A percentile compares a stretch with the other conserved stretches of the same genome.
These are phyloP conservation scores for Lemur catta DNA, from an alignment of 2,797 vertebrate genomes.

Conservation along the genomic window DNA sequence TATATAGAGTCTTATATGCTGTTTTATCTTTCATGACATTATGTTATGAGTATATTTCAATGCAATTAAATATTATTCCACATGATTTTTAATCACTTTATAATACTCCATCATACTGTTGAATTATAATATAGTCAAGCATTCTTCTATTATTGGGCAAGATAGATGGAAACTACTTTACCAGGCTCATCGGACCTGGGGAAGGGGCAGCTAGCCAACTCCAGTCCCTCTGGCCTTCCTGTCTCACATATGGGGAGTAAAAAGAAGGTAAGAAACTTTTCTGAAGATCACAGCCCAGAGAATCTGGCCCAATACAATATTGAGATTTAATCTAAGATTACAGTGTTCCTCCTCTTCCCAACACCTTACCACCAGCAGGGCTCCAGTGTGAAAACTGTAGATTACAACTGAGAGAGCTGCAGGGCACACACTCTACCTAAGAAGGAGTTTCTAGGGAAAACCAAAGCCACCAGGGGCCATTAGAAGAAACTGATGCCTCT, in stretches of 20 bases:
- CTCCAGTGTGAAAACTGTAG: background rate
- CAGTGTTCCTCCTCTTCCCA: background rate
- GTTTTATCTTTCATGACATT: background rate
- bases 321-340: background rate
- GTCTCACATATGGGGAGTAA: background rate
- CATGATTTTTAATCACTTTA: background rate
- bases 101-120: background rate
- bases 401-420: background rate
- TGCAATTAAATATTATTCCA: slow-evolving; percentile 9
- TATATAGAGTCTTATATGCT: background rate
- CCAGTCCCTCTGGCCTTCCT: background rate
- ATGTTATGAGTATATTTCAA: background rate
- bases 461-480: background rate
- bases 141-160: background rate
- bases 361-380: background rate
- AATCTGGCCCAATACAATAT: background rate
- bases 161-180: background rate
- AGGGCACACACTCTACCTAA: background rate
- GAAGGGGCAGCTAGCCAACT: background rate
- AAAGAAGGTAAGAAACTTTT: background rate
- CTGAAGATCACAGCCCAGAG: background rate
- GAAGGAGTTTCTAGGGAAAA: slow-evolving; percentile 11
- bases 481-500: background rate
- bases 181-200: background rate
- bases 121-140: background rate